A percentile compares a stretch with the other conserved stretches of the same genome.
Conservation (phyloP, 2,113 vertebrate genomes). For the Heterocephalus glaber region DNA sequence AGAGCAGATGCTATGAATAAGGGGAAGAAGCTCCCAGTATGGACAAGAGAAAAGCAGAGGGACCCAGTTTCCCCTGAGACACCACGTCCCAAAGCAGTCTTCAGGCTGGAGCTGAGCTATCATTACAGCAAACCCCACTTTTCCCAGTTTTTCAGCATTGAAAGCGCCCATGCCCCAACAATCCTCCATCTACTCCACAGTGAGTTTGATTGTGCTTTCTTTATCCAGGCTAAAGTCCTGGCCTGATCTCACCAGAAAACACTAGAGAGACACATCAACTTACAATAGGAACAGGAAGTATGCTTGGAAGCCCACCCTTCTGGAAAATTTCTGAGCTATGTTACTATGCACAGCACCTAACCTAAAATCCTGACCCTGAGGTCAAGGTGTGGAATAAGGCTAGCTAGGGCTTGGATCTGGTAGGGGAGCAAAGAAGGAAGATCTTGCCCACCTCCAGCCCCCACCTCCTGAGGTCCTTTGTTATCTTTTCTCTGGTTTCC, state of each 20-base stretch:
- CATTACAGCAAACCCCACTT: background rate
- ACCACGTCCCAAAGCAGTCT: too few species aligned
- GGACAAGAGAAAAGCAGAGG: background rate
- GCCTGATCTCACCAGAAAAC: background rate
- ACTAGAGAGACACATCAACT: background rate
- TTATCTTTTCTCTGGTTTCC: background rate
- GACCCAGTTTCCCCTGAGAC: background rate
- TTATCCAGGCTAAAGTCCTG: background rate
- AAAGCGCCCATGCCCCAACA: background rate
- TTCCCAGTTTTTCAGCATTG: background rate
- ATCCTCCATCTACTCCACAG: background rate
- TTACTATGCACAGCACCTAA: background rate
- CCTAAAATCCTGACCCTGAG: background rate
- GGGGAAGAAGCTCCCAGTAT: background rate
- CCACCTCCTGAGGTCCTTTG: background rate
- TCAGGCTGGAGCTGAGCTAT: background rate
- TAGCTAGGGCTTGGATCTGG: background rate
- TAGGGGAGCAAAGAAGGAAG: background rate
- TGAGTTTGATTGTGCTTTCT: background rate
- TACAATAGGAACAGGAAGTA: background rate
- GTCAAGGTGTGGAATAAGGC: background rate
- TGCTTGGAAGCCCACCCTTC: background rate
- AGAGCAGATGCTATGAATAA: background rate
- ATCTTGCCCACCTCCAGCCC: background rate
- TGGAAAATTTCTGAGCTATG: background rate